A percentile compares a stretch with the other conserved stretches of the same genome.
Evolutionary conservation across 2,113 vertebrate species (phyloP).

Genomic region (Struthidea cinerea): DNA sequence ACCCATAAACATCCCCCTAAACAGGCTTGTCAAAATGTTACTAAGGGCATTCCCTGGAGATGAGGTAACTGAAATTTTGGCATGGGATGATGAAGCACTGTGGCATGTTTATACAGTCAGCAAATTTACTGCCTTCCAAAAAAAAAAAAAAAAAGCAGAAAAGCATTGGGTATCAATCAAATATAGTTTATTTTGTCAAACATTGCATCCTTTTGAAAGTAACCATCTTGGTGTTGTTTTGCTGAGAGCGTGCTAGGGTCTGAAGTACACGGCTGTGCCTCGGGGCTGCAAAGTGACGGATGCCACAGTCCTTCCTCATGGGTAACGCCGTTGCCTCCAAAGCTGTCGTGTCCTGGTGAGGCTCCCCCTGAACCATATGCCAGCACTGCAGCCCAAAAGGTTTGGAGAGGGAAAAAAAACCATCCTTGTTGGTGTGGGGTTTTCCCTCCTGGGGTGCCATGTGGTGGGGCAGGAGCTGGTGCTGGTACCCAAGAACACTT

Average conservation of each 20-base stretch:
- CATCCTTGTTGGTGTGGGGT: not conserved
- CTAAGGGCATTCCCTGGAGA: constrained; percentile 22
- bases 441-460: accelerated
- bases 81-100: constrained; percentile 11
- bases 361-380: accelerated
- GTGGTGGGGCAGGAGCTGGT: accelerated
- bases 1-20: not conserved
- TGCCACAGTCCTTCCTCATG: not conserved
- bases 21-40: not conserved
- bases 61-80: constrained; percentile 33
- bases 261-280: not conserved
- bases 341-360: accelerated
- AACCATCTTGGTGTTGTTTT: constrained; percentile 50
- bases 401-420: not conserved
- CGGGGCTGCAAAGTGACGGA: not conserved
- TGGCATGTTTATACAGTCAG: constrained; percentile 52
- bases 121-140: constrained; percentile 39
- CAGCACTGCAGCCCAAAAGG: not conserved
- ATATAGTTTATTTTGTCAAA: constrained; percentile 42
- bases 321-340: not conserved
- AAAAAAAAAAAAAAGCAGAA: not conserved
- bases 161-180: constrained; percentile 38
- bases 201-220: constrained; percentile 46
- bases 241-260: not conserved
- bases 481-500: accelerated